phyloP scores from a whole-genome alignment of 2,888 invertebrate genomes.

The Polydrusus tereticollis region DNA sequence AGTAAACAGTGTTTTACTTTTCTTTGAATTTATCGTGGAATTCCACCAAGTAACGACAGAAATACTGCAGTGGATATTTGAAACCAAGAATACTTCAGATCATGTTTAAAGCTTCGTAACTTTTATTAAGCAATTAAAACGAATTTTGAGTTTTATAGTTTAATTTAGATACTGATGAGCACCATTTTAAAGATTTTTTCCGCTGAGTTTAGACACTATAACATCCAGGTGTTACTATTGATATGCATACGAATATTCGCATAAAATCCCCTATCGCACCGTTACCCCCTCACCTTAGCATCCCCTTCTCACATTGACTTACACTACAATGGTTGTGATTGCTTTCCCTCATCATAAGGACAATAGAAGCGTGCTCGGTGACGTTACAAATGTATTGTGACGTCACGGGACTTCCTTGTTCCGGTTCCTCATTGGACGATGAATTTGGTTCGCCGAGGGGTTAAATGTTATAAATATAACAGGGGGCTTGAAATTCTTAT shows the following conservation, averaged over 20 bases:
- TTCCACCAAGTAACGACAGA: no score
- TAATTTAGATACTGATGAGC: no score
- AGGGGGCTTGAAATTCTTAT: slow-evolving; percentile 44
- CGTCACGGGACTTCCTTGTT: slow-evolving; percentile 58
- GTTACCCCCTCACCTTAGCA: background rate
- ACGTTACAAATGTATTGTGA: slow-evolving; percentile 40
- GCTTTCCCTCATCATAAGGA: slow-evolving; percentile 31
- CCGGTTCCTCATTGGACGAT: slow-evolving; percentile 61
- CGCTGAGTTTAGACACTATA: no score
- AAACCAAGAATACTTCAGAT: no score
- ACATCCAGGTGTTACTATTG: no score
- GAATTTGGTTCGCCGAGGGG: slow-evolving; percentile 49
- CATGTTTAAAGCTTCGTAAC: no score
- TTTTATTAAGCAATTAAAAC: no score
- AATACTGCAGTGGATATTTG: no score
- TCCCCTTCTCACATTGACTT: background rate
- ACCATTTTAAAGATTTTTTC: no score
- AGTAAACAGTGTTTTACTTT: no score
- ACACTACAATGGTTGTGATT: slow-evolving; percentile 30
- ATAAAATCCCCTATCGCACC: slow-evolving; percentile 15
- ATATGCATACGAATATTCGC: slow-evolving; percentile 13
- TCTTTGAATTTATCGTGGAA: no score
- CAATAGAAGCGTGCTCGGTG: slow-evolving; percentile 43
- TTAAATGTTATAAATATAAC: slow-evolving; percentile 53
- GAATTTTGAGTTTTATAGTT: no score